phyloP scores from a whole-genome alignment of 2,113 vertebrate species.

The Nyctibius bracteatus region DNA sequence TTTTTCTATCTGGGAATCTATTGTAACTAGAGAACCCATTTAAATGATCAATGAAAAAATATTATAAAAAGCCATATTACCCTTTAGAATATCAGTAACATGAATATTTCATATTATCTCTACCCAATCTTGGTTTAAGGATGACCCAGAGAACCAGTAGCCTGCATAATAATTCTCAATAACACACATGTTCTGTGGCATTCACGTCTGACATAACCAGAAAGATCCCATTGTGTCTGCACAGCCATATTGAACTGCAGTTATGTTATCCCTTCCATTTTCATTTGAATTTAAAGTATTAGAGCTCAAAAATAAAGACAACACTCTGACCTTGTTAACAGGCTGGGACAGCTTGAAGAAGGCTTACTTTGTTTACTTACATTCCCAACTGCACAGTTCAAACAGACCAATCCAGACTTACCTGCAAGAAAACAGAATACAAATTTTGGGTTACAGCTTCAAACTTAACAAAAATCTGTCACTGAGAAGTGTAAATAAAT shows the following conservation, averaged over 20 bases:
- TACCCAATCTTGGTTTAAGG: not conserved
- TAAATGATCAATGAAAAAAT: not conserved
- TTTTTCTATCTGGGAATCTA: not conserved
- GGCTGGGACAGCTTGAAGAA: conserved; percentile 29
- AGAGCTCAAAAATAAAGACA: not conserved
- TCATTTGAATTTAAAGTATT: not conserved
- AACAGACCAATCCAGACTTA: conserved; percentile 69
- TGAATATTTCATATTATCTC: not conserved
- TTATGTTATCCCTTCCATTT: not conserved
- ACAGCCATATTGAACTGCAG: not conserved
- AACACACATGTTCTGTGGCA: not conserved
- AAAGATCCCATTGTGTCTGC: not conserved
- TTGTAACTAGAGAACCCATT: not conserved
- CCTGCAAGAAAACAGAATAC: conserved; percentile 67
- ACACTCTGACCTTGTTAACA: conserved; percentile 50
- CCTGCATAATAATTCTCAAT: not conserved
- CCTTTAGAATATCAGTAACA: not conserved
- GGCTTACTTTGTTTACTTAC: conserved; percentile 67
- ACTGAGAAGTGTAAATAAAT: not conserved
- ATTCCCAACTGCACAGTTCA: conserved; percentile 34
- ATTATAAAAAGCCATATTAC: not conserved
- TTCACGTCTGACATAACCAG: not conserved
- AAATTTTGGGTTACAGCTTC: conserved; percentile 18
- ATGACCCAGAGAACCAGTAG: not conserved
- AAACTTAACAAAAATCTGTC: not conserved